Percentiles rank a stretch among this genome's conserved stretches.
These are phyloP conservation scores for Drosophila prolongata DNA, from an alignment of 2,888 invertebrate species.

Conservation along the genomic window DNA sequence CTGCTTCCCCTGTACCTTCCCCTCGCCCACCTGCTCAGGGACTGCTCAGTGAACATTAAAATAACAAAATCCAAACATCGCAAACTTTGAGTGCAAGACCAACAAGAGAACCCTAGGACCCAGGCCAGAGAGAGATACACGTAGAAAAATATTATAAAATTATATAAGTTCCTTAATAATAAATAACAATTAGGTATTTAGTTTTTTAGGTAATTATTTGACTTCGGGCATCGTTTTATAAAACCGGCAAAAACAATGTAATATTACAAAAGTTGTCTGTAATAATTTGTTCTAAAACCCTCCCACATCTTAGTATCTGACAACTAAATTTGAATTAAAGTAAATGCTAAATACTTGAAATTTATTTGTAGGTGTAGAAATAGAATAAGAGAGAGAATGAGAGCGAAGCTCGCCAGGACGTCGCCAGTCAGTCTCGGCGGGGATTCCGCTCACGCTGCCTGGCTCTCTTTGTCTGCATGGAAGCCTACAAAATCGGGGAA, in stretches of 20 bases:
- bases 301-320: too few relatives aligned
- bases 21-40: constrained; percentile 22
- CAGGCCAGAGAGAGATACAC: constrained; percentile 23
- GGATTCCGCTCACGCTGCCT: constrained; percentile 4
- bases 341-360: too few relatives aligned
- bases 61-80: constrained; percentile 76
- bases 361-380: background rate
- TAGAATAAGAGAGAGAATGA: constrained; percentile 18
- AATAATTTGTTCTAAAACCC: too few relatives aligned
- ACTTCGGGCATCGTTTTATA: too few relatives aligned
- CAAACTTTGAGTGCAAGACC: constrained; percentile 75
- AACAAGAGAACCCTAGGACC: constrained; percentile 22
- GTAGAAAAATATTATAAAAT: background rate
- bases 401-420: constrained; percentile 57
- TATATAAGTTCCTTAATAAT: too few relatives aligned
- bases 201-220: too few relatives aligned
- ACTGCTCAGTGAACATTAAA: constrained; percentile 57
- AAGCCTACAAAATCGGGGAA: constrained; percentile 59
- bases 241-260: too few relatives aligned
- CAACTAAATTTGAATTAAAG: background rate
- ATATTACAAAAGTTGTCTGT: too few relatives aligned
- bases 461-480: constrained; percentile 15
- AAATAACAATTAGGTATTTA: too few relatives aligned
- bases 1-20: too few relatives aligned
- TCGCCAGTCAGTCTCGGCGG: constrained; percentile 52